Percentiles rank a stretch among this genome's conserved stretches.
Evolutionary conservation across 2,888 invertebrate genomes (phyloP).

Genomic region (Thysanoteuthis rhombus): DNA sequence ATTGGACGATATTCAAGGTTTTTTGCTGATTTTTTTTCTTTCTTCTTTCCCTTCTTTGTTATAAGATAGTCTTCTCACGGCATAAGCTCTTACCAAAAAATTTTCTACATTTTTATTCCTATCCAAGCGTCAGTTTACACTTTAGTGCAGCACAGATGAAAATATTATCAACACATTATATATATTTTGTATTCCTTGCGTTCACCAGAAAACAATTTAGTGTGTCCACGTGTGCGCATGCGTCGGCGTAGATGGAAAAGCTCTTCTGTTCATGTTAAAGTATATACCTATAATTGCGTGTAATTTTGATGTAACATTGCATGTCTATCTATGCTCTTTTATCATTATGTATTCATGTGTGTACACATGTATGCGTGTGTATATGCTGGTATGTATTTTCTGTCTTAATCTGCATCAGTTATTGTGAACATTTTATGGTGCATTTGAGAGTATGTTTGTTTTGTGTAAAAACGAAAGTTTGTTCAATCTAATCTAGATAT

Average conservation of each 20-base stretch:
- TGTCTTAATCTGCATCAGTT: too few relatives aligned
- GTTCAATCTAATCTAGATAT: too few relatives aligned
- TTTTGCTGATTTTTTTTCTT: background rate
- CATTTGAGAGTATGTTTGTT: too few relatives aligned
- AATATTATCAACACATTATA: background rate
- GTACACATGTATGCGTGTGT: too few relatives aligned
- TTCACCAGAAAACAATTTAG: background rate
- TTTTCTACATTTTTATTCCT: background rate
- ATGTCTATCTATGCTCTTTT: background rate
- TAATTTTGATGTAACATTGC: background rate
- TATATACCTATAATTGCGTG: background rate
- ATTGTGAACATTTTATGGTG: too few relatives aligned
- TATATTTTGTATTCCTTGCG: background rate
- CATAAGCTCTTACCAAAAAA: background rate
- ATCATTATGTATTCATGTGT: background rate
- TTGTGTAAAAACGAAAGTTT: too few relatives aligned
- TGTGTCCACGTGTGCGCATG: background rate
- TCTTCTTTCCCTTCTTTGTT: background rate
- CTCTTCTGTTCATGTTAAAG: background rate
- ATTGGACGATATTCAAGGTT: background rate
- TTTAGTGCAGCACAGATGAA: background rate
- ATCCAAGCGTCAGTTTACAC: background rate
- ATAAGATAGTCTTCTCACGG: background rate
- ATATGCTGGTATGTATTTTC: too few relatives aligned
- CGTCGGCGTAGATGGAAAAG: background rate